These are phyloP conservation scores for Otus scops DNA, from an alignment of 2,797 vertebrate genomes.

Conservation along the genomic window DNA sequence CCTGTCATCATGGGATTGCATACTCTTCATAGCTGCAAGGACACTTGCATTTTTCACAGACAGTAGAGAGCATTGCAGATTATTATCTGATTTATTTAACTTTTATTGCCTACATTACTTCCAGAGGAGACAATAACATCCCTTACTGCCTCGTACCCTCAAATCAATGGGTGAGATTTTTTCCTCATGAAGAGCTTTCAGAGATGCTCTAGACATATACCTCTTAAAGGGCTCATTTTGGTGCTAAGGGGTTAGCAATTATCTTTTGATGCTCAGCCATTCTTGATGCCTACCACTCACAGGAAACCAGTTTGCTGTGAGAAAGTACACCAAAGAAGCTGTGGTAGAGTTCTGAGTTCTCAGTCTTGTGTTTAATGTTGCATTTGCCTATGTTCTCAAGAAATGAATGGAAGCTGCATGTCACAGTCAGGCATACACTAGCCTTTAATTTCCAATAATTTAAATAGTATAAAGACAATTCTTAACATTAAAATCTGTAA, in stretches of 20 bases:
- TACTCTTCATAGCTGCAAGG: neutral
- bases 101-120: neutral
- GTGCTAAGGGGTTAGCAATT: neutral
- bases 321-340: neutral
- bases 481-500: neutral
- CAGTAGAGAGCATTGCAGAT: neutral
- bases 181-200: neutral
- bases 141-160: neutral
- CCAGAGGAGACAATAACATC: neutral
- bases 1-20: neutral
- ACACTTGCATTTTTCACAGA: neutral
- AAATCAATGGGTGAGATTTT: neutral
- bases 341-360: neutral
- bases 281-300: neutral
- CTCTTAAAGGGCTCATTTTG: neutral
- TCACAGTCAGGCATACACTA: neutral
- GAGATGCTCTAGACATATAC: neutral
- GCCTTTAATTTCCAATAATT: conserved; percentile 1
- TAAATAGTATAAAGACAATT: neutral
- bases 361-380: neutral
- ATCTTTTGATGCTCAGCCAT: neutral
- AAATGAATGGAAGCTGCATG: neutral
- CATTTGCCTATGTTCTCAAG: neutral
- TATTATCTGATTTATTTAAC: neutral
- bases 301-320: neutral